Percentiles rank a stretch among this genome's conserved stretches.
phyloP scores from a whole-genome alignment of 2,113 vertebrate species.

The Daubentonia madagascariensis region DNA sequence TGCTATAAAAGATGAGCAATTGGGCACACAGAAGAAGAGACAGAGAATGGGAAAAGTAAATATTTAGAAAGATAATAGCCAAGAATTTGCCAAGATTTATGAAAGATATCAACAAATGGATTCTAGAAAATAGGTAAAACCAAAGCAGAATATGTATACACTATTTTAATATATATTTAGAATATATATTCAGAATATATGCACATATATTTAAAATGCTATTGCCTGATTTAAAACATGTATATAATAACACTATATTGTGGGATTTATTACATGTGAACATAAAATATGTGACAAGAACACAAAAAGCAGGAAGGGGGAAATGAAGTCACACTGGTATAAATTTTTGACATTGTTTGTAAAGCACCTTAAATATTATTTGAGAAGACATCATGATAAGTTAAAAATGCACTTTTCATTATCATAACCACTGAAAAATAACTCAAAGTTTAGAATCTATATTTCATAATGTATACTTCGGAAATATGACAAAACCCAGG shows the following conservation, averaged over 20 bases:
- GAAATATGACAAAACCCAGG: not conserved
- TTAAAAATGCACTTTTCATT: not conserved
- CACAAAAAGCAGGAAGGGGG: not conserved
- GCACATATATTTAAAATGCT: not conserved
- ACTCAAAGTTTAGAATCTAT: not conserved
- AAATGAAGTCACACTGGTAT: not conserved
- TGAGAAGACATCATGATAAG: not conserved
- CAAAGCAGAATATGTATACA: not conserved
- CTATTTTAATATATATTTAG: not conserved
- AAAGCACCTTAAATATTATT: not conserved
- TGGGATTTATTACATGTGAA: not conserved
- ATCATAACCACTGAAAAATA: not conserved
- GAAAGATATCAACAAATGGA: not conserved
- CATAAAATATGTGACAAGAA: not conserved
- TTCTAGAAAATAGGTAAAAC: not conserved
- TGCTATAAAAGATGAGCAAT: not conserved
- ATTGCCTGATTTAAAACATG: not conserved
- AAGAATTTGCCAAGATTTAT: not conserved
- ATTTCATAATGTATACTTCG: not conserved
- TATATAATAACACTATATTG: not conserved
- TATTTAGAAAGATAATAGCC: not conserved
- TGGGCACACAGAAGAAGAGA: not conserved
- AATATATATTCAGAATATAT: not conserved
- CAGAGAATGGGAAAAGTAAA: not conserved
- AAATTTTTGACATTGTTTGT: not conserved